Conservation (phyloP, 2,113 vertebrate species). For the Seriola aureovittata region DNA sequence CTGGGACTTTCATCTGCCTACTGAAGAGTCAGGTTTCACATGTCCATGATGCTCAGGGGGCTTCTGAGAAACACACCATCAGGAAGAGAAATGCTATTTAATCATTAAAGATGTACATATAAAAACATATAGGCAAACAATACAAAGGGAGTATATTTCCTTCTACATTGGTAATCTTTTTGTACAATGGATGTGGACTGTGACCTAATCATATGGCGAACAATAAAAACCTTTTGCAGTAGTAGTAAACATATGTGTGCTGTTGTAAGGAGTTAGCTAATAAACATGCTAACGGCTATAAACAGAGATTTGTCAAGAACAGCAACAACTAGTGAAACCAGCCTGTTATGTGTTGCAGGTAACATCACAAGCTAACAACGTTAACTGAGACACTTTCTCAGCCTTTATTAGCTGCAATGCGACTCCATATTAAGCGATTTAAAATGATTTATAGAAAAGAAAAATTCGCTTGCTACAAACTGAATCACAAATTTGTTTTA, state of each 20-base stretch:
- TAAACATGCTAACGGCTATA: neutral
- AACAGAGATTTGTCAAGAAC: neutral
- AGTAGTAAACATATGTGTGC: neutral
- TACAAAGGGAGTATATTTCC: neutral
- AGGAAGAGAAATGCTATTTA: neutral
- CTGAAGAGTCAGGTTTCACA: slow-evolving; percentile 72
- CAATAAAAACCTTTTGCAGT: neutral
- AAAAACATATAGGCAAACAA: neutral
- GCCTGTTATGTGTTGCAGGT: slow-evolving; percentile 36
- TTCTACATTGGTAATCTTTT: neutral
- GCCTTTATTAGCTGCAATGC: neutral
- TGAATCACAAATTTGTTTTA: neutral
- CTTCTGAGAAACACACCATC: slow-evolving; percentile 46
- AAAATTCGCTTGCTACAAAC: neutral
- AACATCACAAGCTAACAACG: neutral
- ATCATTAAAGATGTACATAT: neutral
- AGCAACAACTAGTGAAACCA: slow-evolving; percentile 23
- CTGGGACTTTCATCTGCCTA: slow-evolving; percentile 68
- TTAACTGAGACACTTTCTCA: neutral
- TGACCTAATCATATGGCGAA: slow-evolving; percentile 12
- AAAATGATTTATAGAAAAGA: neutral
- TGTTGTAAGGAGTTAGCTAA: neutral
- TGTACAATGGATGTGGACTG: neutral
- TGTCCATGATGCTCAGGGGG: slow-evolving; percentile 53
- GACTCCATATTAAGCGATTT: neutral